phyloP scores from a whole-genome alignment of 2,888 invertebrate genomes.

The Gandaritis pyraliata region DNA sequence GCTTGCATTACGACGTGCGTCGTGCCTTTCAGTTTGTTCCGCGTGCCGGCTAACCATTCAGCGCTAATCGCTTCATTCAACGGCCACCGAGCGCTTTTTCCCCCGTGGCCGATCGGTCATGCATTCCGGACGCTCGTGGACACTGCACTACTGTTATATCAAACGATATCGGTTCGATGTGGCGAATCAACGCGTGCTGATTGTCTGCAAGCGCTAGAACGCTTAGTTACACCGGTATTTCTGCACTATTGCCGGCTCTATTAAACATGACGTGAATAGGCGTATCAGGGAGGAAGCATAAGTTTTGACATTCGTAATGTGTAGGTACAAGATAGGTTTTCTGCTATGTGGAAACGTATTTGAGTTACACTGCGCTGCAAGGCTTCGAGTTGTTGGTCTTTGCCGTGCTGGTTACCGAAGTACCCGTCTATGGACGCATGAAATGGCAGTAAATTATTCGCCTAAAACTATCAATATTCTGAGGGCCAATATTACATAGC shows the following conservation, averaged over 20 bases:
- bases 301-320: too few relatives aligned
- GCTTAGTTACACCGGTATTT: constrained; percentile 21
- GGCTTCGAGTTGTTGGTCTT: too few relatives aligned
- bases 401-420: too few relatives aligned
- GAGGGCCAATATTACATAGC: too few relatives aligned
- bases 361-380: too few relatives aligned
- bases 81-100: constrained; percentile 74
- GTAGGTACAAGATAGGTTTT: too few relatives aligned
- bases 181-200: constrained; percentile 57
- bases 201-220: constrained; percentile 26
- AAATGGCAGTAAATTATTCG: too few relatives aligned
- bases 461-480: too few relatives aligned
- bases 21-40: constrained; percentile 75
- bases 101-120: constrained; percentile 76
- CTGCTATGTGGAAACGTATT: too few relatives aligned
- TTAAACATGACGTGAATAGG: background rate
- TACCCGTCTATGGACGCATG: too few relatives aligned
- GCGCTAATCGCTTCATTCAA: constrained; percentile 83
- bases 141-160: constrained; percentile 54
- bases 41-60: constrained; percentile 77
- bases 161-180: constrained; percentile 58
- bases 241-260: constrained; percentile 1
- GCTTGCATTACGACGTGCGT: constrained; percentile 51
- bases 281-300: background rate
- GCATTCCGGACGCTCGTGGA: constrained; percentile 68